Percentiles rank a stretch among this genome's conserved stretches.
Evolutionary conservation across 2,888 invertebrate species (phyloP).

Genomic region (Unio pictorum): DNA sequence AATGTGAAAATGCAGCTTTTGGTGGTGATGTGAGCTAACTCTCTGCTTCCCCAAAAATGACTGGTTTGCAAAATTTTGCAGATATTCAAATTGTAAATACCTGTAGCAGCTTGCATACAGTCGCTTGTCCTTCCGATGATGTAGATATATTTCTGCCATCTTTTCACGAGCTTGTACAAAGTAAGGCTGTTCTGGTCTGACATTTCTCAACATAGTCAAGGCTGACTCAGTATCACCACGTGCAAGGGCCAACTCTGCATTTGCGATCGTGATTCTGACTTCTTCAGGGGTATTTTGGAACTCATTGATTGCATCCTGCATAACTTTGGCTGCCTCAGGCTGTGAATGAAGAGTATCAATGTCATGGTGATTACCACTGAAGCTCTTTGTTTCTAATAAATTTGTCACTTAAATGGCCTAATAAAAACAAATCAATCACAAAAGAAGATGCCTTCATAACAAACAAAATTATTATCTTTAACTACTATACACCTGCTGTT

Average conservation of each 20-base stretch:
- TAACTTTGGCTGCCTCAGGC: conserved; percentile 84
- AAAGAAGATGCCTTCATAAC: too few species aligned
- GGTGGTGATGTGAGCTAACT: too few species aligned
- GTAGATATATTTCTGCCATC: conserved; percentile 91
- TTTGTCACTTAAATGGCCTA: too few species aligned
- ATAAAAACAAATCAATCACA: too few species aligned
- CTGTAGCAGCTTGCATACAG: conserved; percentile 89
- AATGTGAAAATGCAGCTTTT: too few species aligned
- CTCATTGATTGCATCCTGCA: conserved; percentile 79
- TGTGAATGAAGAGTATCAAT: conserved; percentile 31
- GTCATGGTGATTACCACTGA: too few species aligned
- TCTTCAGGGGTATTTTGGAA: conserved; percentile 86
- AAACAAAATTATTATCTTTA: too few species aligned
- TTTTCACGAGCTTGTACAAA: conserved; percentile 81
- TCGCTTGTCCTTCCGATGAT: conserved; percentile 87
- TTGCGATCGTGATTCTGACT: conserved; percentile 85
- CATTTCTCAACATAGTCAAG: conserved; percentile 83
- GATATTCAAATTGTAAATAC: conserved; percentile 55
- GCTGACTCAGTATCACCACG: conserved; percentile 88
- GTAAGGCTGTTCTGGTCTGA: conserved; percentile 86
- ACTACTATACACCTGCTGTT: too few species aligned
- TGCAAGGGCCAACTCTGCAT: conserved; percentile 86
- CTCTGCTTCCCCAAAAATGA: background rate
- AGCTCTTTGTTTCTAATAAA: too few species aligned
- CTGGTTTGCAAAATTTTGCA: background rate